A percentile compares a stretch with the other conserved stretches of the same genome.
phyloP scores from a whole-genome alignment of 2,797 vertebrate genomes.

The Rhinogobio ventralis region DNA sequence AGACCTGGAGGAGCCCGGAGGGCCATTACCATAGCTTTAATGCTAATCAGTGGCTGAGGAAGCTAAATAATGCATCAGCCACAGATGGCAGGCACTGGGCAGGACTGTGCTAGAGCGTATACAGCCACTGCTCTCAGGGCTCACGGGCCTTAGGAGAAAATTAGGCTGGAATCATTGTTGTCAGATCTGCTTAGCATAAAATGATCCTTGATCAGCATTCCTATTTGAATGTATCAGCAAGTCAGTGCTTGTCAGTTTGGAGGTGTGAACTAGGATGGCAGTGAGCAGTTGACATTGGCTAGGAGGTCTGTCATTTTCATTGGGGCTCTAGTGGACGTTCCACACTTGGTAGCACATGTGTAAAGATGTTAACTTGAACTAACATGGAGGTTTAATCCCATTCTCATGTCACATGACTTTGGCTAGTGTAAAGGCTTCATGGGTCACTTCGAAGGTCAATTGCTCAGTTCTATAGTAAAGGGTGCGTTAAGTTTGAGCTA shows the following conservation, averaged over 20 bases:
- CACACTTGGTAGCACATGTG: neutral
- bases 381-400: neutral
- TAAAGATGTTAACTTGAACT: neutral
- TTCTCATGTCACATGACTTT: neutral
- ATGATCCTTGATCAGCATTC: conserved; percentile 18
- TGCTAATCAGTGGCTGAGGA: conserved; percentile 86
- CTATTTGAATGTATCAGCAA: neutral
- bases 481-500: neutral
- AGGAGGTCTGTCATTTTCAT: neutral
- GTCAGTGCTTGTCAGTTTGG: neutral
- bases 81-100: conserved; percentile 84
- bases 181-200: conserved; percentile 33
- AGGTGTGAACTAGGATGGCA: neutral
- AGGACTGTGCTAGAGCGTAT: conserved; percentile 66
- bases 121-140: conserved; percentile 16
- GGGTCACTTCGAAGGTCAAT: neutral
- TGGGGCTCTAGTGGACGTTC: neutral
- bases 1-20: conserved; percentile 84
- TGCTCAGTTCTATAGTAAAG: neutral
- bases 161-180: conserved; percentile 26
- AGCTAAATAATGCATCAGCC: conserved; percentile 89
- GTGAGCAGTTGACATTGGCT: neutral
- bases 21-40: conserved; percentile 89
- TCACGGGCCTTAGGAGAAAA: conserved; percentile 18
- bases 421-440: neutral